Base-by-base conservation (phyloP, 2,888 invertebrate species). In the Archips xylosteana region DNA sequence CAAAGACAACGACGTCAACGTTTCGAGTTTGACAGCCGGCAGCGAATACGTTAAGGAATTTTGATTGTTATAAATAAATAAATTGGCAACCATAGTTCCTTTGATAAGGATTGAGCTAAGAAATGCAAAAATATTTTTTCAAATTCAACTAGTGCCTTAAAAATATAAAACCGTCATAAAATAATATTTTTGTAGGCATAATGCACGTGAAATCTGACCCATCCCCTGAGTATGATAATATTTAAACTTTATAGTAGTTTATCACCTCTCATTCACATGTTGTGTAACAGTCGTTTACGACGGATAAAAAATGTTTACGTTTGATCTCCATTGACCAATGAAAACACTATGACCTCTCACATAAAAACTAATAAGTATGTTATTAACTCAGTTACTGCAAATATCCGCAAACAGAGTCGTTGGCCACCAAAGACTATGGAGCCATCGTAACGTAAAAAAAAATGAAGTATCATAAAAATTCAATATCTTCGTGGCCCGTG, bases 91-190 rank as follows among this genome's bases (percentile, higher is more conserved):
- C 23, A 23, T 23, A 23, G 23, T 23, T 23, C n/a, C n/a, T n/a
- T n/a, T n/a, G n/a, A 23, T 23, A 23, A 23, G 23, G 23, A 23
- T 23, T 23, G 23, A 23, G 23, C 23, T 23, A 1, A 23, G 23
- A 23, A 23, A 23, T 23, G 23, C 23, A 23, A 23, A 23, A 23
- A 23, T 23, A 23, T 23, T 23, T 23, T 23, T 23, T 23, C 23
- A 23, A 23, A 23, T 2, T 2, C 5, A 36, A 36, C 36, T 36
- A 5, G 36, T 36, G n/a, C n/a, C n/a, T n/a, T 23, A 23, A 54
- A 54, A 54, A 54, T 23, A 23, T 23, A 65, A 65, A 68, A 64
- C 10, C 63, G 69, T 77, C 60, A 74, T 67, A 8, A 76, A 76
- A 74, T 59, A 75, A 73, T 76, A 65, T 54, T 73, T 64, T 71